Evolutionary conservation across 2,888 invertebrate species (phyloP).

Genomic region (Hipparchia sbordonii): DNA sequence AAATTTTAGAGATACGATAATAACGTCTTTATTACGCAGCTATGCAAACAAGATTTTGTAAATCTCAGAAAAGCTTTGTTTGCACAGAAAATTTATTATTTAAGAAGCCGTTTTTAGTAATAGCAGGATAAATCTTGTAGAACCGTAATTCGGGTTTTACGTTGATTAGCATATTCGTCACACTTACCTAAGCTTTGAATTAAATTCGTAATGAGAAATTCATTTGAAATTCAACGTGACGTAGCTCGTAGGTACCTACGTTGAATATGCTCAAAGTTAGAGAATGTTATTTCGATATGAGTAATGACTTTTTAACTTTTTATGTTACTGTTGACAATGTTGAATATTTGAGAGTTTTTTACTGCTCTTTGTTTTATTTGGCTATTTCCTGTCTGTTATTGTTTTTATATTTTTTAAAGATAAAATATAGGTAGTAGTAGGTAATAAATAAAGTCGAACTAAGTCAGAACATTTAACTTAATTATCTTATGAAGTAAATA

Average conservation of each 20-base stretch:
- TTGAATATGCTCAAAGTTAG: neutral
- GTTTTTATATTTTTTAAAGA: neutral
- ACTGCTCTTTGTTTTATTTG: neutral
- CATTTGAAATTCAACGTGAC: conserved; percentile 1
- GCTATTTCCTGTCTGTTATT: no score
- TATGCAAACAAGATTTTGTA: neutral
- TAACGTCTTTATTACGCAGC: neutral
- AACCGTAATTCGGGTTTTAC: neutral
- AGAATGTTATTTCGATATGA: conserved; percentile 7
- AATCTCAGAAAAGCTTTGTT: conserved; percentile 4
- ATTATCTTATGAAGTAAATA: no score
- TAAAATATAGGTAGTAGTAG: no score
- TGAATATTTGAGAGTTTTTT: neutral
- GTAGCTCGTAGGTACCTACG: neutral
- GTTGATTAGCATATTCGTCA: conserved; percentile 15
- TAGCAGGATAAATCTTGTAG: conserved; percentile 15
- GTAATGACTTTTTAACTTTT: conserved; percentile 12
- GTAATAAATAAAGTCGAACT: no score
- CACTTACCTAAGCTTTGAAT: conserved; percentile 2
- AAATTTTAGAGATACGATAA: neutral
- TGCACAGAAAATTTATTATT: conserved; percentile 3
- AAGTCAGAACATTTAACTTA: no score
- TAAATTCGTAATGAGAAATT: conserved; percentile 9
- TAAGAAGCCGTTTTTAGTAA: neutral
- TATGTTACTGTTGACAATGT: neutral